These are phyloP conservation scores for Aphelocoma coerulescens DNA, from an alignment of 2,113 vertebrate species.

Conservation along the genomic window DNA sequence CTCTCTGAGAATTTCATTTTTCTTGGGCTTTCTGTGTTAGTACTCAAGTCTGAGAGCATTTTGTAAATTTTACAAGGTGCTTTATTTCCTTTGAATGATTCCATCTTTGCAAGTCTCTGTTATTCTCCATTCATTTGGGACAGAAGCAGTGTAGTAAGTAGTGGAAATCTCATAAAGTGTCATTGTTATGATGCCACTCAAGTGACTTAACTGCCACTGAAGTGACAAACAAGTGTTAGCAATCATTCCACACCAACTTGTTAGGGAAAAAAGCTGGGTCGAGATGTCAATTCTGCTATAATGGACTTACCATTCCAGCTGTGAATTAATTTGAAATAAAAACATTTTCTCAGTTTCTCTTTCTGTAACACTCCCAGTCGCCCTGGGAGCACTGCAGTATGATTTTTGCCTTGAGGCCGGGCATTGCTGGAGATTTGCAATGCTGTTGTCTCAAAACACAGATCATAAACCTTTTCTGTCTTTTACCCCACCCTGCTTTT, in stretches of 20 bases:
- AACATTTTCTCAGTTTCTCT: background rate
- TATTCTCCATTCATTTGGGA: background rate
- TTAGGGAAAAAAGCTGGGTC: background rate
- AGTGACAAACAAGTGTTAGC: background rate
- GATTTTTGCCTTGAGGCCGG: background rate
- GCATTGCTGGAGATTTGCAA: background rate
- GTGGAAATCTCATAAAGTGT: background rate
- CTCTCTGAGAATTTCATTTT: slow-evolving; percentile 36
- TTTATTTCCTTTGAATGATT: background rate
- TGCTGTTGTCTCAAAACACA: background rate
- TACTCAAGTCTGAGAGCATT: background rate
- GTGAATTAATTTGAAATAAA: background rate
- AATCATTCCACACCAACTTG: background rate
- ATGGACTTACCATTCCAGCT: background rate
- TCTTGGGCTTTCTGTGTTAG: background rate
- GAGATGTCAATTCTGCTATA: background rate
- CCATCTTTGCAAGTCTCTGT: background rate
- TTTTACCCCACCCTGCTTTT: background rate
- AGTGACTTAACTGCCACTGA: background rate
- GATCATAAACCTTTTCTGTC: background rate
- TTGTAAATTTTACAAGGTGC: background rate
- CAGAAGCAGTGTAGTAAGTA: background rate
- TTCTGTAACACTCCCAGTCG: background rate
- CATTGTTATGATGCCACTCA: background rate
- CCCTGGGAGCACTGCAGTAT: background rate